Evolutionary conservation across 1,140 invertebrate genomes (phyloP), one percentile per base, ranked within the genome.

Genomic region (Micrasema longulum): DNA sequence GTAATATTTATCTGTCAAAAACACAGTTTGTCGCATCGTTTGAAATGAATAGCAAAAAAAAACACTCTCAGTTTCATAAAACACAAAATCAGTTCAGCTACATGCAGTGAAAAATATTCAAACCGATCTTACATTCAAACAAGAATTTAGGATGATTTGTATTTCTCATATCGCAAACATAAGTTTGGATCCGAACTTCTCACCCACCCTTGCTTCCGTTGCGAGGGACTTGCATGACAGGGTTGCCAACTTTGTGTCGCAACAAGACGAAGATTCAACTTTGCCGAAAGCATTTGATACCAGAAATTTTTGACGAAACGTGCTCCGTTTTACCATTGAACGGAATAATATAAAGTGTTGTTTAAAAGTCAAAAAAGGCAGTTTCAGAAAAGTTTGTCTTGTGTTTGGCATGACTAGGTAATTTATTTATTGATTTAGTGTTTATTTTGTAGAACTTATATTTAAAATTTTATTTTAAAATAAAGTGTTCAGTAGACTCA

Each of bases 151-250:
- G 36, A 60, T 60, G 55, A 60, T 60, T 60, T 60, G 55, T 60
- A 60, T 60, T 60, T 60, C 36, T 60, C 55, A 60, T 60, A 60
- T 60, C 55, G 55, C 55, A 60, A 60, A 60, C 55, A 41, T 60
- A 41, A 60, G 55, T 60, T 60, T 41, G 3, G 36, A 35, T 4
- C n/a, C 26, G 35, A 10, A 60, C 20, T 43, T 60, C n/a, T 60
- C 36, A 60, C 55, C 35, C 53, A 9, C 26, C 6, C 55, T 14
- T 12, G 9, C 18, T 14, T 2, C 5, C 16, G 7, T 14, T 60
- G 18, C 5, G 55, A 57, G 36, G 36, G 53, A 26, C 36, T 38
- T 43, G 38, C 16, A 22, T 4, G 22, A 35, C 55, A 60, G 55
- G 55, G 55, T 18, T 60, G 36, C 36, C 55, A 60, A 41, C 36